Conservation (phyloP, 2,888 invertebrate species). For the Conus canariensis region DNA sequence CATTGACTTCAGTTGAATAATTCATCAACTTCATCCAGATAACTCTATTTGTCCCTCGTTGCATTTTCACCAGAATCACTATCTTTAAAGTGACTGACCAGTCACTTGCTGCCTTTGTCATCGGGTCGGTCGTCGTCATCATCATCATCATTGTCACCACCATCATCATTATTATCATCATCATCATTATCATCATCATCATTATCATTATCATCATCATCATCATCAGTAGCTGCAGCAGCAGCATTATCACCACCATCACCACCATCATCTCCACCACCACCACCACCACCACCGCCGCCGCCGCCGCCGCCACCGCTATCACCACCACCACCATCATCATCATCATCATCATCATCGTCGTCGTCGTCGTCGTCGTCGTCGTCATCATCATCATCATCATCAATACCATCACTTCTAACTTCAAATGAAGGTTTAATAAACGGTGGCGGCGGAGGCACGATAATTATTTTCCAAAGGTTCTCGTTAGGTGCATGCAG, state of each 20-base stretch:
- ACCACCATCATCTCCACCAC: background rate
- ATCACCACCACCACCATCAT: background rate
- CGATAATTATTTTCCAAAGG: no score
- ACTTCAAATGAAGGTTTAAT: no score
- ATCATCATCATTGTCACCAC: slow-evolving; percentile 7
- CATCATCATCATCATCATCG: background rate
- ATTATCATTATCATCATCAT: background rate
- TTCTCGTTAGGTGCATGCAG: no score
- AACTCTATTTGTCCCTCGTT: no score
- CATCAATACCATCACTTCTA: no score
- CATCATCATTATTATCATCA: background rate
- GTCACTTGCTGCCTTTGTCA: background rate
- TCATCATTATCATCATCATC: background rate
- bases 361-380: background rate
- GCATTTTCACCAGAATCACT: background rate
- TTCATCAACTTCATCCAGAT: no score
- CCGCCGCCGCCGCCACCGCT: background rate
- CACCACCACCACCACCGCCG: background rate
- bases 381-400: background rate
- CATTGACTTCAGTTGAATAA: no score
- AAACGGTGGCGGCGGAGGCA: no score
- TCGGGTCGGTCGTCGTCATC: background rate
- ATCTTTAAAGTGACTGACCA: background rate
- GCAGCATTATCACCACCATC: background rate
- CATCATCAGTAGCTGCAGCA: background rate